Base-by-base conservation (phyloP, 2,888 invertebrate species). In the Timema podura region DNA sequence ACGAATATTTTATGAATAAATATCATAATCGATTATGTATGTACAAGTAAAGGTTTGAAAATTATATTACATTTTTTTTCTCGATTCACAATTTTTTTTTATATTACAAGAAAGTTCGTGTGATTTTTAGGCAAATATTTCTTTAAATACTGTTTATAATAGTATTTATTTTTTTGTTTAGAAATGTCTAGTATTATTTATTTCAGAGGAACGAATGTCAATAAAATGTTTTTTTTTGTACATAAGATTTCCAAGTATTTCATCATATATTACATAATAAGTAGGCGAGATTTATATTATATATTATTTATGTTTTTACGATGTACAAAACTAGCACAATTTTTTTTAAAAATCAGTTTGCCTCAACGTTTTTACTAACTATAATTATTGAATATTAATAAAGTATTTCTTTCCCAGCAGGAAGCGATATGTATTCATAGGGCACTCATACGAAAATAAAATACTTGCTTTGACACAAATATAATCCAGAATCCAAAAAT, bases 381-480 rank as follows among this genome's bases (percentile, higher is more conserved):
- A 49, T 16, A 49, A 59, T 48, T 67, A 61, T 66, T 64, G 65
- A 48, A 59, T 67, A 69, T 70, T 68, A 72, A 72, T 67, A 71
- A 59, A 70, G 64, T 70, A 70, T 67, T 69, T 67, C 30, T 30
- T 49, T 71, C 69, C 72, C 68, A 69, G 70, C 67, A 71, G 72
- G 71, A 71, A 70, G 71, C 73, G 74, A 74, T 74, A 74, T 74
- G 74, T 74, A 74, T 74, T 68, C 51, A 69, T 57, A 61, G n/a
- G 61, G 30, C 30, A 30, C 30, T 30, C 30, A 30, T 30, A 30
- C 30, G 3, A 30, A 30, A 30, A 30, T 1, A 30, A 64, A 54
- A 69, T 65, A 65, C 65, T 69, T 69, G 57, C 65, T 65, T 65
- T 65, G 59, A 65, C 64, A 65, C 65, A 69, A 69, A 51, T 51